Percentiles rank a stretch among this genome's conserved stretches.
These are phyloP conservation scores for Theocolax elegans DNA, from an alignment of 1,140 invertebrate genomes.

Conservation along the genomic window DNA sequence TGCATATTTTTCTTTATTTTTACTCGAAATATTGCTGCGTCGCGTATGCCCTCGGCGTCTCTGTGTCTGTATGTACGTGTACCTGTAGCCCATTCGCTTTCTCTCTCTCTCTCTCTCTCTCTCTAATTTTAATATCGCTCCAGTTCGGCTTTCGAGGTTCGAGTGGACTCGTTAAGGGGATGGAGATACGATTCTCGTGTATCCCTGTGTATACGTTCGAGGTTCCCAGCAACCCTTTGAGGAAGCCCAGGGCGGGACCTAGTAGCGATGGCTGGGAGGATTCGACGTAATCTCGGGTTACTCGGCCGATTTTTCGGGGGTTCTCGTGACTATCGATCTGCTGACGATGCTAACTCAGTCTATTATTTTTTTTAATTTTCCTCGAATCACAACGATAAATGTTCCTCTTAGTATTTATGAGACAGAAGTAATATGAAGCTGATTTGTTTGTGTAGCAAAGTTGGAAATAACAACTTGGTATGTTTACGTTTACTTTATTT, in stretches of 20 bases:
- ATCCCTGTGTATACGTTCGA: neutral
- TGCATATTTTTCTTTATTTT: conserved; percentile 10
- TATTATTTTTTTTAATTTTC: neutral
- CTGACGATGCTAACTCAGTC: neutral
- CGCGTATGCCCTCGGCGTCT: conserved; percentile 3
- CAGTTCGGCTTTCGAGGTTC: conserved; percentile 53
- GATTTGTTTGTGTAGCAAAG: no score
- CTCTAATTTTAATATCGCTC: conserved; percentile 63
- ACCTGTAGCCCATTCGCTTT: neutral
- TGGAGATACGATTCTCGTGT: conserved; percentile 18
- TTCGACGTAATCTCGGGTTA: conserved; percentile 31
- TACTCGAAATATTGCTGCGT: conserved; percentile 54
- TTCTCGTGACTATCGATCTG: conserved; percentile 30
- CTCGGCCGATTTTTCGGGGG: conserved; percentile 31
- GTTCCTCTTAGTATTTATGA: no score
- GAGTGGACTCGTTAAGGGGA: conserved; percentile 54
- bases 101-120: conserved; percentile 17
- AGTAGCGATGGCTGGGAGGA: no score
- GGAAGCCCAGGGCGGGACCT: no score
- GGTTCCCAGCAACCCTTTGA: conserved; percentile 33
- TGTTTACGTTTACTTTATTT: no score
- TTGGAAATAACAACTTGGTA: no score
- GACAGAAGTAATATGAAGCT: no score
- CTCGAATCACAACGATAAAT: no score
- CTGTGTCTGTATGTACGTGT: conserved; percentile 44